Evolutionary conservation across 2,113 vertebrate genomes (phyloP).

Genomic region (Datnioides undecimradiatus): DNA sequence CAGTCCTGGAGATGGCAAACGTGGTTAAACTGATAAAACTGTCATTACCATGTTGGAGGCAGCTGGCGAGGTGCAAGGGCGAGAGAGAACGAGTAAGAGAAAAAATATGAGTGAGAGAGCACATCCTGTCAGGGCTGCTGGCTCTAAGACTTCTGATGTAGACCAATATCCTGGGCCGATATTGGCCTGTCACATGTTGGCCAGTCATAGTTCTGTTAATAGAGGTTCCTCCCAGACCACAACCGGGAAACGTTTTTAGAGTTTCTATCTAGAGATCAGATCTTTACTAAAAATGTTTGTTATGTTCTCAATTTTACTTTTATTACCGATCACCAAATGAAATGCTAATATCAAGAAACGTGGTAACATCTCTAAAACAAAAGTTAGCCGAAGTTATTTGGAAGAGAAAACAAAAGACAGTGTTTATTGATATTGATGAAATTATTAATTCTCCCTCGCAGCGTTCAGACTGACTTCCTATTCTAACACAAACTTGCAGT

Average conservation of each 20-base stretch:
- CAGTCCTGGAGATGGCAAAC: conserved; percentile 70
- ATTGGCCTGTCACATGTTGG: conserved; percentile 19
- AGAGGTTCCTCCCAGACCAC: neutral
- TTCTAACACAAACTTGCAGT: neutral
- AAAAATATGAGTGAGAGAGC: conserved; percentile 44
- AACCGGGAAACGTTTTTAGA: neutral
- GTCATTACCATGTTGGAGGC: conserved; percentile 72
- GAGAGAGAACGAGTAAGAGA: conserved; percentile 33
- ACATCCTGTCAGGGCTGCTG: conserved; percentile 57
- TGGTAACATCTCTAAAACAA: neutral
- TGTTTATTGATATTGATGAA: too few relatives aligned
- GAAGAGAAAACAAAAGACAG: neutral
- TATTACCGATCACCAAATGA: neutral
- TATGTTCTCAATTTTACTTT: neutral
- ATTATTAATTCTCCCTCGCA: too few relatives aligned
- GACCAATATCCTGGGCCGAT: conserved; percentile 39
- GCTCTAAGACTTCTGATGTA: conserved; percentile 7
- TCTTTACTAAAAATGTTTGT: neutral
- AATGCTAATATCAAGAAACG: neutral
- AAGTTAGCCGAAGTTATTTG: neutral
- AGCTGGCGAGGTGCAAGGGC: conserved; percentile 56
- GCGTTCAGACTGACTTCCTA: neutral
- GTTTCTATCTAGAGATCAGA: neutral
- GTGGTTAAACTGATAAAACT: conserved; percentile 81
- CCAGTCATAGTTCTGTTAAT: neutral